Evolutionary conservation across 2,113 vertebrate genomes (phyloP), one percentile per base, ranked within the genome.

Genomic region (Microtus oregoni): DNA sequence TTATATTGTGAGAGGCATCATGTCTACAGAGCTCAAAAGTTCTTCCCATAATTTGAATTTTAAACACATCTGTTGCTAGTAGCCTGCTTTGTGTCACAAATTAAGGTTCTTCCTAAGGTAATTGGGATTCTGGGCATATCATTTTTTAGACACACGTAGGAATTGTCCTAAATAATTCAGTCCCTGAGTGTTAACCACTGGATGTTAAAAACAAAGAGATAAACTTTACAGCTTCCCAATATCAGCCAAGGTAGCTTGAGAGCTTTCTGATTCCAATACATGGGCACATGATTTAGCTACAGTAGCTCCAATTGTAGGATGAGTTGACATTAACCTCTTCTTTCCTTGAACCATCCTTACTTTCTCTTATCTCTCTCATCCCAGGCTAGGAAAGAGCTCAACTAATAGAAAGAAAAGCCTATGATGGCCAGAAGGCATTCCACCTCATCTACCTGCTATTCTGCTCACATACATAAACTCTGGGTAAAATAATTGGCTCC

Each of bases 41-140:
- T 55, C 50, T 91, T 96, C 82, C 7, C 90, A 41, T 58, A 89
- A 95, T 92, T 77, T 95, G 76, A 93, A 95, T 92, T 93, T 96
- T 82, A 90, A 92, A 90, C 61, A 90, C 32, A 82, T 5, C 44
- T 86, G 35, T 95, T 91, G 83, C 73, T 91, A 94, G 83, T 85
- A 94, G 44, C 44, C 35, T 72, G 44, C 35, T 52, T 77, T 87
- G 65, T 41, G 44, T 90, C 47, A 50, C 44, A 91, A 95, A 89
- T 94, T 95, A 93, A 92, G 41, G 77, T 92, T 86, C 75, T 92
- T 94, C 78, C 70, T 83, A 50, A 83, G 91, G 67, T 93, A 67
- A 92, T 88, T 93, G 76, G 83, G 78, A 88, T 93, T 89, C 89
- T 72, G 11, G 41, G 38, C 38, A 75, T 92, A 90, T 12, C 63